These are phyloP conservation scores for Chromis chromis DNA, from an alignment of 2,797 vertebrate genomes.

Conservation along the genomic window DNA sequence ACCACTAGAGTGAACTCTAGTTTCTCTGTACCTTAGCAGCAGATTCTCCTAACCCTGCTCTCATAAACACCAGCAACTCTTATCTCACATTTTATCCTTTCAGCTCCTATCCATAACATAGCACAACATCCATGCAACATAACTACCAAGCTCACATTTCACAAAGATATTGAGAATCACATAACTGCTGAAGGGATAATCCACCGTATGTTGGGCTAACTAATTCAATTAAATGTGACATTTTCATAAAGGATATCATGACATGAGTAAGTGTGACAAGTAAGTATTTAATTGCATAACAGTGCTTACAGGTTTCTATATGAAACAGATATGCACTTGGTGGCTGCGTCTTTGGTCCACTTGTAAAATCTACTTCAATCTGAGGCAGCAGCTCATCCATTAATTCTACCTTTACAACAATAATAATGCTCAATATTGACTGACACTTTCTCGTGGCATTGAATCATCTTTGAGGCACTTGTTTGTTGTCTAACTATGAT, in stretches of 20 bases:
- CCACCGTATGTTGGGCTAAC: conserved; percentile 26
- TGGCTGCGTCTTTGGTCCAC: no score
- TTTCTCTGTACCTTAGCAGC: conserved; percentile 20
- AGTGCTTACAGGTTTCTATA: neutral
- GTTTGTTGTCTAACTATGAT: conserved; percentile 12
- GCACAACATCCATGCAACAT: conserved; percentile 15
- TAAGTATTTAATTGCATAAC: neutral
- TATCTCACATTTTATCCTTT: conserved; percentile 18
- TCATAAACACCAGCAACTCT: conserved; percentile 26
- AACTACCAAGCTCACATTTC: conserved; percentile 28
- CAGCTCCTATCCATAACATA: conserved; percentile 27
- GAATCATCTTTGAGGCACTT: neutral
- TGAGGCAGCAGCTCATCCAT: neutral
- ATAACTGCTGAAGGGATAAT: conserved; percentile 42
- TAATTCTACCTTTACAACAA: neutral
- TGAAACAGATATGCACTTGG: no score
- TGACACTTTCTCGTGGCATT: neutral
- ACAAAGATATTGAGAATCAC: conserved; percentile 15
- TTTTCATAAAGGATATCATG: conserved; percentile 29
- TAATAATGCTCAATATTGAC: neutral
- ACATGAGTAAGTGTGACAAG: neutral
- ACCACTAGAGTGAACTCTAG: conserved; percentile 15
- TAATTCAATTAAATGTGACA: conserved; percentile 56
- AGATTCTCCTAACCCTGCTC: neutral
- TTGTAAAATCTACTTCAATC: neutral